These are phyloP conservation scores for Cremastobaeus sp. DNA, from an alignment of 2,888 invertebrate genomes.

Conservation along the genomic window DNA sequence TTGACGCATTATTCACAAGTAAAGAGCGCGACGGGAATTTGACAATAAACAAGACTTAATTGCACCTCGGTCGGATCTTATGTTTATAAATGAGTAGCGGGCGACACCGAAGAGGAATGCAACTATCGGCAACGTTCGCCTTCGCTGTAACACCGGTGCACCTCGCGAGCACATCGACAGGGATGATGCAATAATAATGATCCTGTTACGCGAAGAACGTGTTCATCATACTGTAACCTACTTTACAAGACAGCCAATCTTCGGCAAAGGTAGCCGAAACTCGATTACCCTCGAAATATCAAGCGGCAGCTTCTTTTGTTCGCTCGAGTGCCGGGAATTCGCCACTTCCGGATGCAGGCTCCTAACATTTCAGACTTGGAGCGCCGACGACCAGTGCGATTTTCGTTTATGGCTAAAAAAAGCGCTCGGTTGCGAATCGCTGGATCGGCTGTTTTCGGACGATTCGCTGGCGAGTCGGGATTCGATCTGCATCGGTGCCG, in stretches of 20 bases:
- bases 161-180: constrained; percentile 30
- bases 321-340: constrained; percentile 17
- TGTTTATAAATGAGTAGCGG: too few relatives aligned
- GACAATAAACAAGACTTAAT: too few relatives aligned
- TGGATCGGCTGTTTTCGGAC: too few relatives aligned
- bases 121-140: not conserved
- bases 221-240: constrained; percentile 58
- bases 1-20: too few relatives aligned
- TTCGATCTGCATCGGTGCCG: constrained; percentile 3
- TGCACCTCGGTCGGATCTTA: too few relatives aligned
- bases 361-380: too few relatives aligned
- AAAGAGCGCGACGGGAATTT: too few relatives aligned
- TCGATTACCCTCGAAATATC: constrained; percentile 55
- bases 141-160: not conserved
- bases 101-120: too few relatives aligned
- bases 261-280: constrained; percentile 44
- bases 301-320: constrained; percentile 53
- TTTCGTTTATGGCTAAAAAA: too few relatives aligned
- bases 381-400: constrained; percentile 26
- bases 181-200: constrained; percentile 54
- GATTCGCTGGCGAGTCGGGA: too few relatives aligned
- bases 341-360: constrained; percentile 22
- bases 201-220: constrained; percentile 47
- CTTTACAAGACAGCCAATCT: constrained; percentile 53
- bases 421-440: too few relatives aligned